Percentiles rank a stretch among this genome's conserved stretches.
Conservation (phyloP, 2,797 vertebrate species). For the Thalassophryne amazonica region DNA sequence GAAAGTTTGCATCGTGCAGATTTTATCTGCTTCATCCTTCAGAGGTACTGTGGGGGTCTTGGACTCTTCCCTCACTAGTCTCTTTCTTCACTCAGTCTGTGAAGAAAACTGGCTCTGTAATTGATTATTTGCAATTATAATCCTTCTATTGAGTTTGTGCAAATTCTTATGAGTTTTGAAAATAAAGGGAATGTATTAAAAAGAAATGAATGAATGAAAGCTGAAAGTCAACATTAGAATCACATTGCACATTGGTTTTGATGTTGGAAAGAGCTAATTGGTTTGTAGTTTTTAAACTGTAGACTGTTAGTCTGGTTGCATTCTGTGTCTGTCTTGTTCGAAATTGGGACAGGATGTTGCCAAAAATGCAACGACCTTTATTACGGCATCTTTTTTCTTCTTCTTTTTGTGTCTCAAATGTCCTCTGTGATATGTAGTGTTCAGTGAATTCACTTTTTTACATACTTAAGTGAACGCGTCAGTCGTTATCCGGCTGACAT, state of each 20-base stretch:
- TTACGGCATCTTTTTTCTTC: constrained; percentile 2
- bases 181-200: background rate
- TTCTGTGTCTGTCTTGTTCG: constrained; percentile 1
- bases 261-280: constrained; percentile 7
- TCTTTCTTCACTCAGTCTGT: no score
- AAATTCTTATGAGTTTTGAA: background rate
- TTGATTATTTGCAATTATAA: no score
- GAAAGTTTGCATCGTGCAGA: no score
- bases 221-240: no score
- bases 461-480: constrained; percentile 6
- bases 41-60: no score
- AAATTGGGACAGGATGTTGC: constrained; percentile 1
- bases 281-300: constrained; percentile 17
- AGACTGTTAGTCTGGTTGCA: constrained; percentile 7
- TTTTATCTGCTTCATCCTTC: no score
- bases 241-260: constrained; percentile 8
- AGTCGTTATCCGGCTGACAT: constrained; percentile 11
- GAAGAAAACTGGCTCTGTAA: no score
- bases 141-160: background rate
- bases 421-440: constrained; percentile 19
- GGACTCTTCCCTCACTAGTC: no score
- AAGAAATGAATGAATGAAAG: background rate
- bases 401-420: constrained; percentile 4
- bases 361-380: constrained; percentile 6
- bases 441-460: constrained; percentile 8